Conservation (phyloP, 2,888 invertebrate genomes). For the Plemyria rubiginata region DNA sequence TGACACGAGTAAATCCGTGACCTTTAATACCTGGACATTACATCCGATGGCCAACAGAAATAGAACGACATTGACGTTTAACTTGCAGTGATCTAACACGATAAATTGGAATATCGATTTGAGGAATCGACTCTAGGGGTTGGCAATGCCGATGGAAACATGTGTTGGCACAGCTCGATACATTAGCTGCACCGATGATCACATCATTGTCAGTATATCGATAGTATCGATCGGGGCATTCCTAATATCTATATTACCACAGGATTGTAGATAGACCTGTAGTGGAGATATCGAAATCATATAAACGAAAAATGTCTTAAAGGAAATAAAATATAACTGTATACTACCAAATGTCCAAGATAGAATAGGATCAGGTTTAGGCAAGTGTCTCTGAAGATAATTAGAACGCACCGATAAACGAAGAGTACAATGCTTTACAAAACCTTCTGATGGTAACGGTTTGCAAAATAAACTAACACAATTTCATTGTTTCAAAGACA, state of each 20-base stretch:
- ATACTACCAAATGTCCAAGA: background rate
- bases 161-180: conserved; percentile 37
- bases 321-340: too few relatives aligned
- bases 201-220: conserved; percentile 46
- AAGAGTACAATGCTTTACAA: background rate
- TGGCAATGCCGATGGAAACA: conserved; percentile 18
- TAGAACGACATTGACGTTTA: conserved; percentile 35
- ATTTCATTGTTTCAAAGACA: conserved; percentile 5
- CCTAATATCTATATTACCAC: conserved; percentile 51
- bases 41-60: conserved; percentile 29
- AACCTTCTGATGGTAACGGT: background rate
- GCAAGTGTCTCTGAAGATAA: background rate
- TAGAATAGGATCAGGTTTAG: background rate
- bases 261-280: conserved; percentile 44
- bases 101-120: conserved; percentile 36
- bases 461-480: conserved; percentile 12
- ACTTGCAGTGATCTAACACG: conserved; percentile 35
- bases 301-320: too few relatives aligned
- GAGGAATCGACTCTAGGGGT: conserved; percentile 21
- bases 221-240: conserved; percentile 50
- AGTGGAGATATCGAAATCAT: conserved; percentile 31
- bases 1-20: conserved; percentile 3
- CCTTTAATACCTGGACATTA: conserved; percentile 8
- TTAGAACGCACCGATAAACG: background rate
- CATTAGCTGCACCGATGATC: conserved; percentile 42